These are phyloP conservation scores for Equus quagga DNA, from an alignment of 2,113 vertebrate genomes.

Conservation along the genomic window DNA sequence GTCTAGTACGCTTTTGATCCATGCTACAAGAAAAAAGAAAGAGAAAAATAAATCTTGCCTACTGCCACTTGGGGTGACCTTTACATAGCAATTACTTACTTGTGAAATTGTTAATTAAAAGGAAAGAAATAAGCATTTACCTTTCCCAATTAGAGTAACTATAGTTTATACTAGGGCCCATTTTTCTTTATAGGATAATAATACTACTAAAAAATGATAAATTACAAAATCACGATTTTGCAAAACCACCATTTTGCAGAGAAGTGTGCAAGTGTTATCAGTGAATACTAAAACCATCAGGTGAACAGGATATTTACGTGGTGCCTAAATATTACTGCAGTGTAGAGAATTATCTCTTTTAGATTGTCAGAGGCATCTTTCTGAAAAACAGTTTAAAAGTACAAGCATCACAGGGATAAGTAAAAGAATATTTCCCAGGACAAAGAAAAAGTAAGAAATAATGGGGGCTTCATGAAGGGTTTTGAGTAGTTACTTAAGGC, in stretches of 20 bases:
- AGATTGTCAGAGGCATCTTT: background rate
- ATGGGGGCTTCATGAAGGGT: background rate
- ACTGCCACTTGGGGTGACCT: background rate
- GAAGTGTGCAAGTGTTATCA: background rate
- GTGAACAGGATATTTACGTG: background rate
- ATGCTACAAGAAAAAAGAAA: background rate
- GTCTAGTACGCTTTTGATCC: background rate
- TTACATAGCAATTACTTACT: background rate
- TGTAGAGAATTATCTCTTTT: background rate
- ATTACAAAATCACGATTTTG: background rate
- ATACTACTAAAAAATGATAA: background rate
- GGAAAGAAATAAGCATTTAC: background rate
- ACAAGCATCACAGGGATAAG: background rate
- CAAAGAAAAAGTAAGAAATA: background rate
- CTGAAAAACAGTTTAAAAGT: background rate
- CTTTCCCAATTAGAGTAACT: background rate
- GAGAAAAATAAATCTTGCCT: background rate
- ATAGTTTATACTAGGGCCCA: background rate
- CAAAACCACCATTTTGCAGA: background rate
- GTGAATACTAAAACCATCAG: background rate
- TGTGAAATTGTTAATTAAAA: conserved; percentile 27
- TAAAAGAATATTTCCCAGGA: conserved; percentile 2
- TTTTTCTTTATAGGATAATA: background rate
- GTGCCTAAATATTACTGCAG: background rate
- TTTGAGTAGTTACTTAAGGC: background rate